Base-by-base conservation (phyloP, 2,888 invertebrate species). In the Tubiluchus corallicola region DNA sequence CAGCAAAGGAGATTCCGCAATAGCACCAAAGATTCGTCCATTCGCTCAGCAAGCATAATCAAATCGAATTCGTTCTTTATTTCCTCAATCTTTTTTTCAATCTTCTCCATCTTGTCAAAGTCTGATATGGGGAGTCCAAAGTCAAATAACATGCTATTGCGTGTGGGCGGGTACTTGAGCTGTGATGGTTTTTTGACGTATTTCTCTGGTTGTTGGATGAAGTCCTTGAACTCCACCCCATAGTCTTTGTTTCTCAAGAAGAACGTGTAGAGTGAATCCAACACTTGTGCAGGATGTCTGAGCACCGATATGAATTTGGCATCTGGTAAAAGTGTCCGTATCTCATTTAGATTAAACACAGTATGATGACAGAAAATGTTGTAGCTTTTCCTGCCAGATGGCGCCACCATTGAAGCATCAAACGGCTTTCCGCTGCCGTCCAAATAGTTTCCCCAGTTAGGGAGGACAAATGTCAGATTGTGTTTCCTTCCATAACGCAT, bases 341-440 rank as follows among this genome's bases (percentile, higher is more conserved):
- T 51, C 21, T 50, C 49, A 4, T 47, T 45, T 15, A 49, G 47
- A 17, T 52, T 48, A 15, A 52, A 45, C 2, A 53, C 41, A 19
- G 51, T 49, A 39, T 54, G 54, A 40, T 51, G 50, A 2, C 52
- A 49, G 15, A 54, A 43, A 5, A 54, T 51, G 17, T 52, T 54
- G 46, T 51, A 54, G n/a, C n/a, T n/a, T n/a, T n/a, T n/a, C n/a
- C n/a, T n/a, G n/a, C n/a, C n/a, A n/a, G n/a, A n/a, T 13, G 17
- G n/a, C 13, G 37, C 20, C 4, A 48, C 44, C 21, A 47, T 18
- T 5, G 40, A 5, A 16, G 41, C 9, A 3, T 38, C 21, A 21
- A 50, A 50, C 16, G 41, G 9, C 15, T 20, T 38, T 4, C 42
- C 41, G 3, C 49, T 49, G 42, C 50, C 45, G 3, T 49, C 50